Base-by-base conservation (phyloP, 2,113 vertebrate species). In the sheep (Ovis aries) region DNA sequence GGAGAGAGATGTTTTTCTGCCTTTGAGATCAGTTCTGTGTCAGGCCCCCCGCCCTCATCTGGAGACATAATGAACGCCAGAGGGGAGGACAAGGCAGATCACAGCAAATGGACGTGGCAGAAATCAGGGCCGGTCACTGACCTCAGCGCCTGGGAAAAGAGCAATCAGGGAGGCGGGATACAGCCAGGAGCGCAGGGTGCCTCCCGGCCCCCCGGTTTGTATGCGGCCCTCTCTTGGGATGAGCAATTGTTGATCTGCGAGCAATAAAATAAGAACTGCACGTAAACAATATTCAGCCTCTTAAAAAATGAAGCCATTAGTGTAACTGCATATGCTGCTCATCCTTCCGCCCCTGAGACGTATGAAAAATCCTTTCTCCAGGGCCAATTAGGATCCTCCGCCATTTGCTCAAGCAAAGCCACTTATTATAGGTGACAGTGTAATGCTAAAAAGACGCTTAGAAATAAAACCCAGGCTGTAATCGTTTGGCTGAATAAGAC, bases 271-370 rank as follows among this genome's bases (percentile, higher is more conserved):
- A 97, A 12, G 14, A 98, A 82, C 8, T 0, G 93, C 98, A 77
- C 98, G 21, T 86, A 97, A 88, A 89, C 87, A 97, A 98, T 97
- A 94, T 97, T 98, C 67, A 96, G 98, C 84, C 93, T 96, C 98
- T 98, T 98, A 98, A 98, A 97, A 98, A 98, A 98, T 97, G 98
- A 98, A 98, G 77, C 97, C 97, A 96, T 99, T 98, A 98, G 97
- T 83, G 96, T 97, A 98, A 98, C 98, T 9, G 88, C 98, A 92
- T 95, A 81, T 5, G 74, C 95, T 97, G 91, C 97, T 98, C 95
- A 43, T 97, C 98, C 97, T 93, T 98, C 97, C 97, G 97, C 96
- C 97, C 97, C 97, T 83, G 98, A 98, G 98, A 98, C 86, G 62
- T 52, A 87, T 98, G 98, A 99, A 95, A 98, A 98, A 98, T 98